These are phyloP conservation scores for Neoseiulus cucumeris DNA, from an alignment of 1,140 invertebrate genomes.

Conservation along the genomic window DNA sequence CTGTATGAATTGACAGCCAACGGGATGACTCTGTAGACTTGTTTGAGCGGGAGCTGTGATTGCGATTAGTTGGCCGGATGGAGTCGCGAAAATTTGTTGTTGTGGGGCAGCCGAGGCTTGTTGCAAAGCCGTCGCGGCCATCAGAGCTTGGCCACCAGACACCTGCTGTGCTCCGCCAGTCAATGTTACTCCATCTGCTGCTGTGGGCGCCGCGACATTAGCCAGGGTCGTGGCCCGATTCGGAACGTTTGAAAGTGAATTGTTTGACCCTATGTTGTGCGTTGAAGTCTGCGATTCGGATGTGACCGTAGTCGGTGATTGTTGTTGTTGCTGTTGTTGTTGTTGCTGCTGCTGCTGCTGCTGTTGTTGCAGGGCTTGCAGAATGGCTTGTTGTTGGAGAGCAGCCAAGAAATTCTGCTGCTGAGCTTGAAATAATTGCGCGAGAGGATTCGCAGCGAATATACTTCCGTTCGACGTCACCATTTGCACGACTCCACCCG, in stretches of 20 bases:
- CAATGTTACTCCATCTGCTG: neutral
- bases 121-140: neutral
- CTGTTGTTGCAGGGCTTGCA: neutral
- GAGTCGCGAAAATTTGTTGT: neutral
- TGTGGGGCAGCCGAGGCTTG: neutral
- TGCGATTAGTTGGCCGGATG: neutral
- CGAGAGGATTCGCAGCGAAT: neutral
- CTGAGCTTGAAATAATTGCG: neutral
- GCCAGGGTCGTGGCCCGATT: too few relatives aligned
- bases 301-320: too few relatives aligned
- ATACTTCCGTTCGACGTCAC: neutral
- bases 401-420: neutral
- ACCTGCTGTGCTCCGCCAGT: too few relatives aligned
- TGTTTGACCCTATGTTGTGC: too few relatives aligned
- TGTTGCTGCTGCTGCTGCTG: conserved; percentile 3
- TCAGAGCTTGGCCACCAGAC: too few relatives aligned
- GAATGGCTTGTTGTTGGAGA: neutral
- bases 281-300: too few relatives aligned
- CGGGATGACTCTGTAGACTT: neutral
- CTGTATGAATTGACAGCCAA: neutral
- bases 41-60: conserved; percentile 1
- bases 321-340: neutral
- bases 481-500: neutral
- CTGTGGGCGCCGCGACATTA: neutral
- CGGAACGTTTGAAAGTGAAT: too few relatives aligned